Evolutionary conservation across 2,113 vertebrate genomes (phyloP).

Genomic region (Pao palembangensis): DNA sequence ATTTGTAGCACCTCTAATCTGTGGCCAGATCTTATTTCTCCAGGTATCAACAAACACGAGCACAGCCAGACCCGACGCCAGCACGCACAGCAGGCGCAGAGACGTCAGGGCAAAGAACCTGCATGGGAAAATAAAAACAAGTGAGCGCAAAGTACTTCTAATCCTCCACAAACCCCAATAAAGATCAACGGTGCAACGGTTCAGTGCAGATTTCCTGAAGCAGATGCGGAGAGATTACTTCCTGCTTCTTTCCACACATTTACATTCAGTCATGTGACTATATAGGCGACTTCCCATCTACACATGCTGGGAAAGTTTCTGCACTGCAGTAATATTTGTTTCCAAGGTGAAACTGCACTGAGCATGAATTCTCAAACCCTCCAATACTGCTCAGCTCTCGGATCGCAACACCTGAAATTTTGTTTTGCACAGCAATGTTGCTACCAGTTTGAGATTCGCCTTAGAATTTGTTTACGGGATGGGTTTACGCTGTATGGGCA

Average conservation of each 20-base stretch:
- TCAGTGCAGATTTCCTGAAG: conserved; percentile 13
- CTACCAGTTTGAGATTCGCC: conserved; percentile 47
- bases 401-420: conserved; percentile 31
- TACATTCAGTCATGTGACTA: too few species aligned
- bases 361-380: neutral
- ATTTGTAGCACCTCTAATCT: conserved; percentile 78
- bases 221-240: neutral
- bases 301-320: too few species aligned
- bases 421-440: conserved; percentile 24
- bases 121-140: conserved; percentile 4
- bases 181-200: neutral
- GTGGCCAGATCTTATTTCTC: conserved; percentile 89
- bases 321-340: too few species aligned
- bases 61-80: conserved; percentile 78
- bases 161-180: neutral
- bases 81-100: conserved; percentile 84
- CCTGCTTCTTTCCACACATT: neutral
- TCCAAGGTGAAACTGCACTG: too few species aligned
- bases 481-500: conserved; percentile 19
- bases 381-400: conserved; percentile 16
- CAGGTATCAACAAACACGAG: conserved; percentile 86
- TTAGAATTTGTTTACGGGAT: conserved; percentile 33
- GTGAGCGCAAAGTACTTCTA: conserved; percentile 5
- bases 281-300: too few species aligned
- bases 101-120: conserved; percentile 94